Conservation (phyloP, 2,113 vertebrate genomes). For the Falco punctatus region DNA sequence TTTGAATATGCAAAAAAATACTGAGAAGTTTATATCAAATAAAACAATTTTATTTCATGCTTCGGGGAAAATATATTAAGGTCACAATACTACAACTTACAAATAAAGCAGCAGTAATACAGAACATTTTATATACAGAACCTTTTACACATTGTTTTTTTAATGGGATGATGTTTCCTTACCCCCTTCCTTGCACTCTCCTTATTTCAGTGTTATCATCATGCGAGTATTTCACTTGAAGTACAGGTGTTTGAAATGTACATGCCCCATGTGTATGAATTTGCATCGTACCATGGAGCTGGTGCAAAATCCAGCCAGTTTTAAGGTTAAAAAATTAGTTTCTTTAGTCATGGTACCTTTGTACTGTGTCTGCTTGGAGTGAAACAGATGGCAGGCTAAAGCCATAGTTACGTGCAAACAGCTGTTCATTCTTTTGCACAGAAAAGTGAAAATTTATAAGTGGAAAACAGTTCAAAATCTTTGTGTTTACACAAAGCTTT, state of each 20-base stretch:
- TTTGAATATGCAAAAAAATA: background rate
- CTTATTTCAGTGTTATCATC: background rate
- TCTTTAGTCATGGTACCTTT: background rate
- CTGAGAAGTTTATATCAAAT: background rate
- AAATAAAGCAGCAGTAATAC: background rate
- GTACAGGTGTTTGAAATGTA: background rate
- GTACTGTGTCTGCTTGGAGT: background rate
- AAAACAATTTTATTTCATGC: background rate
- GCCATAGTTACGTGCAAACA: background rate
- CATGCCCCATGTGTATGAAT: accelerated
- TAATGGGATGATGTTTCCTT: background rate
- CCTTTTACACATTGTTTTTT: background rate
- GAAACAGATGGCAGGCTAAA: background rate
- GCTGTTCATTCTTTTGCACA: background rate
- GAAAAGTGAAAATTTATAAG: background rate
- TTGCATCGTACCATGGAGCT: background rate
- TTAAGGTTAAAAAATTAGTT: background rate
- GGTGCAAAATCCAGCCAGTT: background rate
- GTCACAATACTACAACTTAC: background rate
- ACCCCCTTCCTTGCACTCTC: background rate
- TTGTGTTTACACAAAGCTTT: background rate
- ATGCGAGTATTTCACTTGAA: background rate
- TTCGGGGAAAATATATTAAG: background rate
- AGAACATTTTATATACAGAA: background rate
- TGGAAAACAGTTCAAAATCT: background rate